Conservation (phyloP, 2,888 invertebrate species). For the Hedychridium roseum region DNA sequence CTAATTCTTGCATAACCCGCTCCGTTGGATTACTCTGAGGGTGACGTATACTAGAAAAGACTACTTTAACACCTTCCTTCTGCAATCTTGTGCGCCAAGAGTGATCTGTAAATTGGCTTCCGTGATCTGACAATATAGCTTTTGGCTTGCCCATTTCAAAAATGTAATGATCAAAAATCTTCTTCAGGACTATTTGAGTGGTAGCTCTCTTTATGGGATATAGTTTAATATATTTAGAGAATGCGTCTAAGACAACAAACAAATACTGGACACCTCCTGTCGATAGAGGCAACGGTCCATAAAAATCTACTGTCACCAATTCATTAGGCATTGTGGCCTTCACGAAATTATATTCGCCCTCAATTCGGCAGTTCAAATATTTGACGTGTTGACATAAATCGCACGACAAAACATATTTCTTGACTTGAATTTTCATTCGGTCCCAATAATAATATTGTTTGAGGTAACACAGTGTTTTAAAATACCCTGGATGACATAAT, state of each 20-base stretch:
- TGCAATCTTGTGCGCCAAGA: conserved; percentile 8
- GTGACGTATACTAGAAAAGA: conserved; percentile 23
- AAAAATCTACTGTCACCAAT: conserved; percentile 22
- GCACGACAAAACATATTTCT: conserved; percentile 7
- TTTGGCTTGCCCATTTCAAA: conserved; percentile 9
- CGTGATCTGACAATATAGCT: conserved; percentile 18
- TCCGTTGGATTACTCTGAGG: conserved; percentile 31
- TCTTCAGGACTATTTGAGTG: conserved; percentile 9
- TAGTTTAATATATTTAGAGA: conserved; percentile 15
- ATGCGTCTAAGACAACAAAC: conserved; percentile 18
- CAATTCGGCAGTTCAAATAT: conserved; percentile 4
- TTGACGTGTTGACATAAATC: conserved; percentile 25
- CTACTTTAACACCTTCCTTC: background rate
- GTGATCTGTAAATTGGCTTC: conserved; percentile 16
- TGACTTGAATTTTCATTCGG: conserved; percentile 16
- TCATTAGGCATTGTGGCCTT: conserved; percentile 6
- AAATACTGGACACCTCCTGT: conserved; percentile 20
- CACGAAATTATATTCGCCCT: conserved; percentile 11
- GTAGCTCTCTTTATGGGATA: conserved; percentile 20
- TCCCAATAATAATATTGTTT: conserved; percentile 23
- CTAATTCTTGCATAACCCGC: conserved; percentile 28
- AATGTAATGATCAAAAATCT: conserved; percentile 16
- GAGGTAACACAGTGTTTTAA: conserved; percentile 22
- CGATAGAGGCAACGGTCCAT: conserved; percentile 17
- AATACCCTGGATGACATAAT: conserved; percentile 23